Evolutionary conservation across 1,140 invertebrate genomes (phyloP), one percentile per base, ranked within the genome.

Genomic region (Musca vetustissima): DNA sequence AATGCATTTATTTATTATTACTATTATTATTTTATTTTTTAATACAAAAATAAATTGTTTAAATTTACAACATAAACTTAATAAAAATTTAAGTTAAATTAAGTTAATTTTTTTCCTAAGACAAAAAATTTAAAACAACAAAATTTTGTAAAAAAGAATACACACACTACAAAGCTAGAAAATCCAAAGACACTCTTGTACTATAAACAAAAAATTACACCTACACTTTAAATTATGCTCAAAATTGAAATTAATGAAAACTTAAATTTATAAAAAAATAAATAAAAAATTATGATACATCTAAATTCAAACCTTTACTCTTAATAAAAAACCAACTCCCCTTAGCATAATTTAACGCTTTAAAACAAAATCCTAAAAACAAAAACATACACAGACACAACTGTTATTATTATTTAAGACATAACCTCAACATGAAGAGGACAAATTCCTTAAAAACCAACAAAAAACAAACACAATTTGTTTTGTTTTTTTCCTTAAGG

Each of bases 151-250:
- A 13, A 53, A 32, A 21, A 52, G 74, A 73, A 76, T 72, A 65
- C 78, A 3, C 69, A 72, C 75, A 80, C 32, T n/a, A 66, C 36
- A 53, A 66, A 66, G 78, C 78, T 80, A 80, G 78, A 80, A 75
- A 80, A 80, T 80, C 78, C 78, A 80, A 80, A 80, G 75, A 72
- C 57, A 75, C 70, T 75, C 70, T 25, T 43, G 64, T 73, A 72
- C 67, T 57, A 67, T 72, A 74, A 73, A 70, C 66, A 74, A 65
- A 19, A 57, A n/a, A n/a, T n/a, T n/a, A n/a, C n/a, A 70, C 28
- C 21, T 43, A 61, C 28, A 61, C 57, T 36, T 36, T 61, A 61
- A 61, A 9, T 43, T 61, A 36, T 43, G 36, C 17, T 36, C 24
- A 61, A 43, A 25, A 57, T 15, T 36, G 19, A 32, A 61, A 61